Evolutionary conservation across 2,797 vertebrate genomes (phyloP), one percentile per base, ranked within the genome.

Genomic region (Uromys caudimaculatus): DNA sequence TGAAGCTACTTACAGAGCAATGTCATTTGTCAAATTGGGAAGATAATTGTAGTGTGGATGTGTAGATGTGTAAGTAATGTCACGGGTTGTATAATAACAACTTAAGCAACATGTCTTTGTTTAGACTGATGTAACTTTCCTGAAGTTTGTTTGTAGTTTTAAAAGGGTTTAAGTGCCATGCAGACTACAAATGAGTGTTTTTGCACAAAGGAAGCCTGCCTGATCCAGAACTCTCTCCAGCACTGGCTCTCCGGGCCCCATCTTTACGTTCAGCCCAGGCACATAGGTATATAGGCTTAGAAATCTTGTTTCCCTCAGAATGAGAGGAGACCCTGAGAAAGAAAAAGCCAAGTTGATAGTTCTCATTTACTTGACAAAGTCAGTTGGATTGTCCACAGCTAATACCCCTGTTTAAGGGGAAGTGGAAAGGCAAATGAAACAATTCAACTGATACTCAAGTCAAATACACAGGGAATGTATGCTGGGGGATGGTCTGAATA

Each of bases 61-160:
- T 84, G 96, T 98, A 94, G 76, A 91, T 93, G 76, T 87, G 96
- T 98, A 95, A 98, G 97, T 90, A 98, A 98, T 98, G 97, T 97
- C 97, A 98, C 67, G 93, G 97, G 97, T 95, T 97, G 97, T 92
- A 96, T 98, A 97, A 96, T 96, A 71, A 95, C 89, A 96, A 95
- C 98, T 97, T 98, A 96, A 98, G 94, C 94, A 97, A 98, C 93
- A 95, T 96, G 97, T 98, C 96, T 96, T 98, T 98, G 97, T 98
- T 98, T 98, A 98, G 84, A 91, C 94, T 96, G 97, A 93, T 98
- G 96, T 98, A 98, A 98, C 97, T 98, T 98, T 98, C 95, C 91
- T 90, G 62, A 98, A 98, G 98, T 98, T 98, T 98, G 97, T 98
- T 97, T 97, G 97, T 97, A 95, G 97, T 96, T 92, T 97, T 98